These are phyloP conservation scores for Crambe crambe DNA, from an alignment of 37 sponge, comb jelly and placozoan species.

Conservation along the genomic window DNA sequence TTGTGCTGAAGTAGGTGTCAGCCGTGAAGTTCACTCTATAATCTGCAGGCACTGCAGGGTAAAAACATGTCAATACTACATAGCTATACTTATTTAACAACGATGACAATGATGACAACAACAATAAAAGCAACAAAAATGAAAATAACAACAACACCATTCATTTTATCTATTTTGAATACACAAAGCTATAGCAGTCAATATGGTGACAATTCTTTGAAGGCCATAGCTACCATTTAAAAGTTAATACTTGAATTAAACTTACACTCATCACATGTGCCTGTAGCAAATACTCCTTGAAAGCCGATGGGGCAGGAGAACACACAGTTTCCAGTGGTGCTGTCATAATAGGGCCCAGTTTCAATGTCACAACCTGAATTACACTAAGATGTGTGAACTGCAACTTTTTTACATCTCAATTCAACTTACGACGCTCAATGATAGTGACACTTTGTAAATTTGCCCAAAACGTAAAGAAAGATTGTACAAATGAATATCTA, in stretches of 20 bases:
- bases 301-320: not conserved
- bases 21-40: not conserved
- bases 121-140: no score
- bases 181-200: no score
- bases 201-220: no score
- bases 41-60: not conserved
- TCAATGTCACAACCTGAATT: not conserved
- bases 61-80: not conserved
- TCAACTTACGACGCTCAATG: conserved; percentile 15
- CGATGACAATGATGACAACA: no score
- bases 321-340: not conserved
- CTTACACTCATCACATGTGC: not conserved
- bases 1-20: not conserved
- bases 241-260: no score
- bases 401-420: not conserved
- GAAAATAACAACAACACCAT: no score
- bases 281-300: not conserved
- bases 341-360: not conserved
- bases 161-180: no score
- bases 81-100: not conserved
- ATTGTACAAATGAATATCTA: not conserved
- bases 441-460: not conserved
- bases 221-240: no score
- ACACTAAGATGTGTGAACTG: not conserved
- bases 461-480: conserved; percentile 7